Evolutionary conservation across 2,113 vertebrate species (phyloP).

Genomic region (Engystomops pustulosus): DNA sequence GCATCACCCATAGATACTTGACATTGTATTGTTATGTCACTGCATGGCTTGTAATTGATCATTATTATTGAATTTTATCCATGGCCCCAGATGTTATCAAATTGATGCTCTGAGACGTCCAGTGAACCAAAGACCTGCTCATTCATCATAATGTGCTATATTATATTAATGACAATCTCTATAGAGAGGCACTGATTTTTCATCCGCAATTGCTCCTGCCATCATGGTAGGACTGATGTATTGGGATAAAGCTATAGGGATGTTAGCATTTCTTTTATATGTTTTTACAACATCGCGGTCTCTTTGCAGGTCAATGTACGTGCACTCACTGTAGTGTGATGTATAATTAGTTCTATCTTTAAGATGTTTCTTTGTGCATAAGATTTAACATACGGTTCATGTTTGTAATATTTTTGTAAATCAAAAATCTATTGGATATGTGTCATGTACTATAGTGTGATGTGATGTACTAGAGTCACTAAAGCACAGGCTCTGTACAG

Average conservation of each 20-base stretch:
- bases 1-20: neutral
- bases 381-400: neutral
- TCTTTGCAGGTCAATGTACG: neutral
- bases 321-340: neutral
- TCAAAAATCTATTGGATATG: too few relatives aligned
- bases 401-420: too few relatives aligned
- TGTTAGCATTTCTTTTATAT: neutral
- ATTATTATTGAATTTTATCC: conserved; percentile 30
- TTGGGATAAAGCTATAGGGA: neutral
- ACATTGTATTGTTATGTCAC: conserved; percentile 33
- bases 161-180: conserved; percentile 31
- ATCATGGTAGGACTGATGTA: neutral
- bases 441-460: too few relatives aligned
- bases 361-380: too few relatives aligned
- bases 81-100: conserved; percentile 30
- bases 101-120: conserved; percentile 19
- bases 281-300: neutral
- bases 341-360: neutral
- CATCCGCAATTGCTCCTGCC: neutral
- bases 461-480: too few relatives aligned
- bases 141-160: conserved; percentile 34
- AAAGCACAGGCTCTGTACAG: too few relatives aligned
- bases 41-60: conserved; percentile 27
- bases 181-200: neutral
- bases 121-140: neutral